Conservation (phyloP, 1,140 invertebrate genomes). For the Bombus pyrosoma region DNA sequence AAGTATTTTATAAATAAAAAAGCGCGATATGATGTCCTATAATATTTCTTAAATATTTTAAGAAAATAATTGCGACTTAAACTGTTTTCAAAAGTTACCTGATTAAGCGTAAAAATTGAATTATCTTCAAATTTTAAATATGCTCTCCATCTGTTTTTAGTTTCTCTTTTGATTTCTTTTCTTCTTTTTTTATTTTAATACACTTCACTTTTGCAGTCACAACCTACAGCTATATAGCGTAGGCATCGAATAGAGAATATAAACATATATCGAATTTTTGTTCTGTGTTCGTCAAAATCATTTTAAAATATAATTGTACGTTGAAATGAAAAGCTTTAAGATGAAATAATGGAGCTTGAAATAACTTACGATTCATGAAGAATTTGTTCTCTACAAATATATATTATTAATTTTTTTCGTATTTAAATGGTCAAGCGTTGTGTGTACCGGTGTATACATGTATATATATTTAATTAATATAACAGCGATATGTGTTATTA, state of each 20-base stretch:
- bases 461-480: constrained; percentile 46
- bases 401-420: constrained; percentile 4
- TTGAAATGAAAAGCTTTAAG: not conserved
- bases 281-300: not conserved
- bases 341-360: not conserved
- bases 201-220: constrained; percentile 4
- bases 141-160: not conserved
- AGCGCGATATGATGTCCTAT: not conserved
- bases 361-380: not conserved
- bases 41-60: not conserved
- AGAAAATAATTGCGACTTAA: constrained; percentile 14
- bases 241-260: constrained; percentile 20
- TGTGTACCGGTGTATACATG: constrained; percentile 26
- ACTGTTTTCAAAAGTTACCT: constrained; percentile 38
- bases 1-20: constrained; percentile 12
- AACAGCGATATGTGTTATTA: constrained; percentile 51
- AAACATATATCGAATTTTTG: not conserved
- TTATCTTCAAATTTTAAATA: not conserved
- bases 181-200: not conserved
- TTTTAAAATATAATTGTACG: not conserved
- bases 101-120: constrained; percentile 20
- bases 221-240: constrained; percentile 6
- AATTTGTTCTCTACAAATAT: constrained; percentile 17
- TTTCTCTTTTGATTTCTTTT: not conserved
- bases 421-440: constrained; percentile 38